Base-by-base conservation (phyloP, 30 jellyfish, hydroid and myxozoan genomes). In the Cassiopea xamachana region DNA sequence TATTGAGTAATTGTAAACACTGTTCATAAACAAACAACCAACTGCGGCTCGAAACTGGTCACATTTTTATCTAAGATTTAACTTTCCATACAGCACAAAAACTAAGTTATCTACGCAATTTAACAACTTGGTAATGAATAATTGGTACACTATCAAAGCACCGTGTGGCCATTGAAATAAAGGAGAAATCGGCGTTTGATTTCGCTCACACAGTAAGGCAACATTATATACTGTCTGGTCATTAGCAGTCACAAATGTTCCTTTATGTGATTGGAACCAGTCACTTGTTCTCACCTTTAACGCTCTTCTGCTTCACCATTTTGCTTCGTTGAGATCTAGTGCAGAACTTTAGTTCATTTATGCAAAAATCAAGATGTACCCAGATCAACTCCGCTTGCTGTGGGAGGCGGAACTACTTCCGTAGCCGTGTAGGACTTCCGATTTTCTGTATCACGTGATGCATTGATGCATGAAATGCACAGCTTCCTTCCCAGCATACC, bases 351-450 rank as follows among this genome's bases (percentile, higher is more conserved):
- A 2, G 74, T 17, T 64, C 76, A 48, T 78, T 13, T 48, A 51
- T 48, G 75, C 75, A 39, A 78, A 48, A 43, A 19, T 50, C 87
- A 48, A 2, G 64, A 55, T 1, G 51, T 17, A 15, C 47, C 82
- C 14, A 48, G 46, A 4, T 70, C 19, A 82, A 82, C 87, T 0
- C 49, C 1, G 69, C 19, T 1, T 14, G 12, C 39, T 27, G 3
- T 17, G 17, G 15, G 49, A 82, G 90, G 68, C 90, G 90, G 90
- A 82, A 82, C 90, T 62, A 68, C 90, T 82, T 82, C 90, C 90
- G 90, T 75, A 47, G 51, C 51, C 55, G n/a, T 27, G 6, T 1
- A 8, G 48, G 27, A 71, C 80, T 71, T 71, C 80, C 80, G 80
- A 71, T 43, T 27, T 6, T 19, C 80, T 2, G 2, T 12, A 43